Evolutionary conservation across 2,113 vertebrate species (phyloP), one percentile per base, ranked within the genome.

Genomic region (Hassar affinis): DNA sequence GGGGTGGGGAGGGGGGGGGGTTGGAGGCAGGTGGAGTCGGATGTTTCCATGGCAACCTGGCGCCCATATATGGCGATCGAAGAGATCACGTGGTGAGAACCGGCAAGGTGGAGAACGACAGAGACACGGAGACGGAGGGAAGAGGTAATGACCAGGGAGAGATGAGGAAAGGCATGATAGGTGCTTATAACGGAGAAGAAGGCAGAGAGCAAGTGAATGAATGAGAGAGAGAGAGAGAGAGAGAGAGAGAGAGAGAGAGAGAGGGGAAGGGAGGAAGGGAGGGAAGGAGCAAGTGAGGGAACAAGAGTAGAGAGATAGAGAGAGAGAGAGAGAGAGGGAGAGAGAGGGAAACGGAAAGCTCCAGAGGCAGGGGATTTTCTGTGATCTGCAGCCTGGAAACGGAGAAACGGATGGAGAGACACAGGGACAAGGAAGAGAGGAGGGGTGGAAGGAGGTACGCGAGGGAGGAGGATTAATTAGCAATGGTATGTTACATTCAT

Each of bases 1-100:
- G 8, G 68, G 62, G 52, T 11, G 86, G n/a, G n/a, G n/a, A n/a
- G 88, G 90, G 91, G 91, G n/a, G 11, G 59, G 75, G 75, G 52
- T 27, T 27, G 27, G 91, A 30, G 74, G 90, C 93, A 95, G 95
- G 95, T 96, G 96, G 95, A 97, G 96, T 96, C 94, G 92, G 87
- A 80, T 86, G 94, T 97, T 94, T 94, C 94, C 94, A 94, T 91
- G 93, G 95, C 87, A 95, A 96, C 96, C 42, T 47, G 90, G 89
- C 85, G 89, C 93, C 95, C 94, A 92, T 94, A 94, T 95, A 93
- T 91, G 94, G 94, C 91, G 92, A 80, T 88, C 89, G 88, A 90
- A 92, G 90, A 91, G 92, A 93, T 95, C 92, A 91, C 93, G 91
- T 92, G 91, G 91, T 84, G 51, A 86, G 81, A 88, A 42, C 84